Percentiles rank a stretch among this genome's conserved stretches.
These are phyloP conservation scores for Apamea sordens DNA, from an alignment of 2,888 invertebrate genomes.

Conservation along the genomic window DNA sequence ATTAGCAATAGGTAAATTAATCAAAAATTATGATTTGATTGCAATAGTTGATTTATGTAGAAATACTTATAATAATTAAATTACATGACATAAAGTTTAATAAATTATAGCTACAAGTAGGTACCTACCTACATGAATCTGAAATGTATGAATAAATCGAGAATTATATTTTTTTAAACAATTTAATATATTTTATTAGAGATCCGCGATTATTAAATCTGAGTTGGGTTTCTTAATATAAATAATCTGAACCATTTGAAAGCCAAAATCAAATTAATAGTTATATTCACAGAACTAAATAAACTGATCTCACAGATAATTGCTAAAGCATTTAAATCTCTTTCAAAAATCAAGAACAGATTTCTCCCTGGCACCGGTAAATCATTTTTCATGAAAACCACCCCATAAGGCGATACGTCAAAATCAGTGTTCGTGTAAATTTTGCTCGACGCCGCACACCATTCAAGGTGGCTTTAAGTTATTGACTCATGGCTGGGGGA, in stretches of 20 bases:
- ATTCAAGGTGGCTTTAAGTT: slow-evolving; percentile 64
- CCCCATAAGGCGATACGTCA: slow-evolving; percentile 85
- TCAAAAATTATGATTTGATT: neutral
- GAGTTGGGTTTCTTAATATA: neutral
- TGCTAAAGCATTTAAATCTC: slow-evolving; percentile 60
- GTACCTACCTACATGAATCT: neutral
- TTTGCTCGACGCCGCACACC: slow-evolving; percentile 77
- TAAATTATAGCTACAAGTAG: slow-evolving; percentile 1
- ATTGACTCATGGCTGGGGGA: slow-evolving; percentile 52
- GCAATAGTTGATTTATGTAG: neutral
- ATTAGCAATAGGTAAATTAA: neutral
- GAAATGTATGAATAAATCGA: neutral
- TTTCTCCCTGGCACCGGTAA: slow-evolving; percentile 67
- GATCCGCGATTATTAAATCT: neutral
- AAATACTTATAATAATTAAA: neutral
- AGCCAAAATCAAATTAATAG: neutral
- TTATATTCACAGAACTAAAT: neutral
- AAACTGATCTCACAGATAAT: slow-evolving; percentile 47
- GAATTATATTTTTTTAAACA: neutral
- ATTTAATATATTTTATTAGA: neutral
- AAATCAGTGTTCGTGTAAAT: slow-evolving; percentile 87
- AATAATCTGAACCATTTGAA: neutral
- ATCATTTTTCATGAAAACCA: slow-evolving; percentile 81
- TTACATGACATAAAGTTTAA: neutral
- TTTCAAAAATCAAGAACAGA: slow-evolving; percentile 75